Evolutionary conservation across 2,797 vertebrate genomes (phyloP), one percentile per base, ranked within the genome.

Genomic region (Gila robusta): DNA sequence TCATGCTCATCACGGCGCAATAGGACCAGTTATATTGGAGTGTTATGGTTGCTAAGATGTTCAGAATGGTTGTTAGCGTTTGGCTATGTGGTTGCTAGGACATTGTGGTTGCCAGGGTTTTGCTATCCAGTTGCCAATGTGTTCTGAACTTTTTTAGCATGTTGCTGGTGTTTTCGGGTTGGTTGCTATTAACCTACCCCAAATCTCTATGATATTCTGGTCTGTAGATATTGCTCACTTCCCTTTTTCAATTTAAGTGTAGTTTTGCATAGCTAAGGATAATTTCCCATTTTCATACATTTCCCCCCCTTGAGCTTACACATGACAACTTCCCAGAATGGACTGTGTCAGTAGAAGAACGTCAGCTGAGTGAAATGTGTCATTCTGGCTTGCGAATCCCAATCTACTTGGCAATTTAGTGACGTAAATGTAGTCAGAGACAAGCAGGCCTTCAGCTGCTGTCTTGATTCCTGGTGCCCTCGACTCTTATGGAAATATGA

Each of bases 401-500:
- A 26, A 26, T 62, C 59, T 59, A 62, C 23, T 62, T 91, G 87
- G 89, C 88, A 81, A 91, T 87, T 92, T 91, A 91, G 88, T 84
- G 56, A 90, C 73, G 92, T 89, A 92, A 93, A 91, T 89, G 91
- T 78, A 87, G 86, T 87, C 90, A 89, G 88, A 86, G 89, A 91
- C 92, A 93, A 93, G 87, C 70, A 23, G 87, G 91, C 90, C 92
- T 95, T 95, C 93, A 96, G 73, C 23, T 71, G 59, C 89, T 95
- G 94, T 92, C 89, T 86, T 90, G 89, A 91, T 90, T 93, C 92
- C 88, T 91, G 92, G 93, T 94, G 92, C 91, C 91, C 92, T 85
- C 88, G 88, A 93, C 92, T 93, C 94, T 94, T 94, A 94, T 92
- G 91, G 91, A 95, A 94, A 92, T 93, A 94, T 93, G 93, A 95